Evolutionary conservation across 2,888 invertebrate species (phyloP).

Genomic region (Coelinius sp.): DNA sequence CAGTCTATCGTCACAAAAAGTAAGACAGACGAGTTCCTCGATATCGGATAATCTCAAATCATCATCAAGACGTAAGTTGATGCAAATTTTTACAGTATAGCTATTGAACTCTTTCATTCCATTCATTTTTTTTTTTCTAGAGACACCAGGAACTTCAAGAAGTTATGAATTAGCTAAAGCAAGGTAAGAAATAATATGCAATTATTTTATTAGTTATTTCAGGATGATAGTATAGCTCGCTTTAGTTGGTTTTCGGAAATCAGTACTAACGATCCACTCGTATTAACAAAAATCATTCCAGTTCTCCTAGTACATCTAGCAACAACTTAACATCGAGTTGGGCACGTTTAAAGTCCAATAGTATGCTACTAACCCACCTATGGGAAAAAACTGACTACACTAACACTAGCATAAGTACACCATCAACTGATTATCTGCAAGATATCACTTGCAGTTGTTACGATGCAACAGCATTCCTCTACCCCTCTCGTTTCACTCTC

Average conservation of each 20-base stretch:
- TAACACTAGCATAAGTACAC: slow-evolving; percentile 54
- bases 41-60: slow-evolving; percentile 40
- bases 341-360: slow-evolving; percentile 65
- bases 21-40: slow-evolving; percentile 42
- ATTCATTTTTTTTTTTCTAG: slow-evolving; percentile 43
- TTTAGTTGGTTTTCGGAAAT: too few relatives aligned
- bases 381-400: slow-evolving; percentile 60
- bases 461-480: slow-evolving; percentile 47
- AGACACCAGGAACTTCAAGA: slow-evolving; percentile 45
- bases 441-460: slow-evolving; percentile 55
- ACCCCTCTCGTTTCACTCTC: slow-evolving; percentile 25
- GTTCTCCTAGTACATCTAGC: slow-evolving; percentile 59
- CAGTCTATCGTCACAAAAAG: slow-evolving; percentile 39
- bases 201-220: too few relatives aligned
- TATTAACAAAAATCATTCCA: too few relatives aligned
- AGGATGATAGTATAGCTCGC: too few relatives aligned
- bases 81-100: neutral
- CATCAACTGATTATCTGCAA: slow-evolving; percentile 43
- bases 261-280: too few relatives aligned
- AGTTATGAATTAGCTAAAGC: slow-evolving; percentile 54
- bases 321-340: slow-evolving; percentile 62
- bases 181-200: slow-evolving; percentile 50
- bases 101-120: too few relatives aligned
- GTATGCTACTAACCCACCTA: slow-evolving; percentile 63
- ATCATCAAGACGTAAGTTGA: slow-evolving; percentile 45